Base-by-base conservation (phyloP, 2,888 invertebrate species). In the Merodon equestris region DNA sequence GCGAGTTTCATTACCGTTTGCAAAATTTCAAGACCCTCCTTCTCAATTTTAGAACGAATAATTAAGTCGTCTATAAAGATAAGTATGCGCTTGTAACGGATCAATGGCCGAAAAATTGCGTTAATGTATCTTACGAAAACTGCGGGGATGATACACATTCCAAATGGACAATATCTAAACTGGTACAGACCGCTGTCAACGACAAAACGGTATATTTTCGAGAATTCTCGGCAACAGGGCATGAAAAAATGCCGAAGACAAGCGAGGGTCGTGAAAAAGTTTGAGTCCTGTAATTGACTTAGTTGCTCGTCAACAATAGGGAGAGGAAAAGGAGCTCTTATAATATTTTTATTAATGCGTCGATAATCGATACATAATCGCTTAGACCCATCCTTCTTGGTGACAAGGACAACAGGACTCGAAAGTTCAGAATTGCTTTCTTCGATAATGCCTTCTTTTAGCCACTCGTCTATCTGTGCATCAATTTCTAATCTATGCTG, bases 361-460 rank as follows among this genome's bases (percentile, higher is more conserved):
- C 17, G 64, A 27, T 7, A 87, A 53, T 4, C 88, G 87, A 88
- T 82, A 66, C 87, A 88, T 75, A 72, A 50, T 1, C 72, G 2
- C 17, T 60, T 58, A 1, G 14, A 58, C 15, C 76, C 81, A 51
- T 82, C 63, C 44, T 81, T 82, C 18, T 82, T 82, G 14, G 81
- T 81, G 2, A 84, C 84, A n/a, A 86, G 45, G n/a, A 83, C 82
- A 12, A 82, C 58, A 2, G 82, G 82, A 19, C 77, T 68, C 1
- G 86, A 83, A 66, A 84, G 87, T 5, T 86, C 85, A 0, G 86
- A 86, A 17, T 34, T 56, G n/a, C 85, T 85, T 1, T 83, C 83
- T 54, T 82, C 74, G 9, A 87, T 81, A n/a, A n/a, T n/a, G n/a
- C n/a, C n/a, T n/a, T n/a, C n/a, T n/a, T n/a, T n/a, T n/a, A n/a